These are phyloP conservation scores for Heliconius sara DNA, from an alignment of 2,888 invertebrate genomes.

Conservation along the genomic window DNA sequence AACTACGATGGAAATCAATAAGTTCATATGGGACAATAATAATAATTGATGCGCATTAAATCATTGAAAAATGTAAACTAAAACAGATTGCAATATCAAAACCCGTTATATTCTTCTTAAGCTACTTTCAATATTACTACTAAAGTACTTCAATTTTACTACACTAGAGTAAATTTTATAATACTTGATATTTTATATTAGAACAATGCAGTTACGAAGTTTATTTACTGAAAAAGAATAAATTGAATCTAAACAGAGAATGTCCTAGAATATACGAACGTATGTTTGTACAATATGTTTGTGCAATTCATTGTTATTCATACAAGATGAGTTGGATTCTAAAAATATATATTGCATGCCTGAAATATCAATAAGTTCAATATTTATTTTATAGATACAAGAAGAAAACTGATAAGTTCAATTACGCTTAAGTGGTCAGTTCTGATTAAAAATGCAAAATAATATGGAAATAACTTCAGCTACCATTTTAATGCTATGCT, in stretches of 20 bases:
- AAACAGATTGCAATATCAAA: neutral
- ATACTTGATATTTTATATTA: neutral
- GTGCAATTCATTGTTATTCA: slow-evolving; percentile 32
- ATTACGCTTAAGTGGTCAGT: neutral
- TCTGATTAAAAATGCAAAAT: neutral
- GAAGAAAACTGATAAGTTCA: neutral
- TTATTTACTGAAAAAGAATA: slow-evolving; percentile 12
- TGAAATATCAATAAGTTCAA: slow-evolving; percentile 7
- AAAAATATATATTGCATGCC: neutral
- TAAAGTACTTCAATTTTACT: neutral
- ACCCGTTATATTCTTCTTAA: neutral
- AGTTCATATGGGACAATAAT: too few relatives aligned
- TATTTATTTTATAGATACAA: neutral
- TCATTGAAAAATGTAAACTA: neutral
- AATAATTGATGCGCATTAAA: neutral
- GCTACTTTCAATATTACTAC: neutral
- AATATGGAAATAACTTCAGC: neutral
- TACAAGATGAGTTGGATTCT: slow-evolving; percentile 29
- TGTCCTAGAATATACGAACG: slow-evolving; percentile 20
- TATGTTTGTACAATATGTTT: neutral
- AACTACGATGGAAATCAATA: too few relatives aligned
- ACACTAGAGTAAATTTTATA: slow-evolving; percentile 6
- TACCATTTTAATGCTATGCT: neutral
- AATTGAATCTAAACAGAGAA: slow-evolving; percentile 13
- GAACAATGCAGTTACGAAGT: neutral